Conservation (phyloP, 2,797 vertebrate species). For the Sebastes matsubarae region DNA sequence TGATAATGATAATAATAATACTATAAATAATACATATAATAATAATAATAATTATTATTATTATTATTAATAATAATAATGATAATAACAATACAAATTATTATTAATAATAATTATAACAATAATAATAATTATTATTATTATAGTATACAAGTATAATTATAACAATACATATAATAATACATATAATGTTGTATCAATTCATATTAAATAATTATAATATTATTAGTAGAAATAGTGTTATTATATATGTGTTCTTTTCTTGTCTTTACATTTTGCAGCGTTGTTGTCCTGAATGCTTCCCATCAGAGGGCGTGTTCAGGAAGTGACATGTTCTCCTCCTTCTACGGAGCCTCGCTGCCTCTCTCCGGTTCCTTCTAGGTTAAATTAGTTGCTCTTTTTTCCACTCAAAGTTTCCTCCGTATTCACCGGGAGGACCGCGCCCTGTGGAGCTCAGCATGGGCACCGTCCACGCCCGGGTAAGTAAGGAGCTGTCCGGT, state of each 20-base stretch:
- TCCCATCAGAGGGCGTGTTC: conserved; percentile 61
- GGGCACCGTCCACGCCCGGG: conserved; percentile 95
- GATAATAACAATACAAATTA: too few relatives aligned
- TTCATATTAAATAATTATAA: too few relatives aligned
- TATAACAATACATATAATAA: too few relatives aligned
- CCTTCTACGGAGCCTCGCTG: conserved; percentile 36
- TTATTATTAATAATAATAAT: too few relatives aligned
- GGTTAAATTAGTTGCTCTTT: conserved; percentile 32
- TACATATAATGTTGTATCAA: too few relatives aligned
- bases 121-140: neutral
- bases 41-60: too few relatives aligned
- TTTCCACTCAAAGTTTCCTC: neutral
- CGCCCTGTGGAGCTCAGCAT: conserved; percentile 74
- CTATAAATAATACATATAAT: too few relatives aligned
- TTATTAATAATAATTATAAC: neutral
- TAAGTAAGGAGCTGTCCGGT: conserved; percentile 84
- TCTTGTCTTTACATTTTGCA: neutral
- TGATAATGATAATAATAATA: too few relatives aligned
- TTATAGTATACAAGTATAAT: too few relatives aligned
- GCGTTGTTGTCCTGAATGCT: conserved; percentile 42
- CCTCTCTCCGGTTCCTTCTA: conserved; percentile 47
- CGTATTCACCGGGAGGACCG: conserved; percentile 6
- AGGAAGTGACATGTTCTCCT: conserved; percentile 82
- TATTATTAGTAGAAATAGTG: neutral
- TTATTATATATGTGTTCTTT: neutral